phyloP scores from a whole-genome alignment of 2,113 vertebrate genomes.

The Pygoscelis antarcticus region DNA sequence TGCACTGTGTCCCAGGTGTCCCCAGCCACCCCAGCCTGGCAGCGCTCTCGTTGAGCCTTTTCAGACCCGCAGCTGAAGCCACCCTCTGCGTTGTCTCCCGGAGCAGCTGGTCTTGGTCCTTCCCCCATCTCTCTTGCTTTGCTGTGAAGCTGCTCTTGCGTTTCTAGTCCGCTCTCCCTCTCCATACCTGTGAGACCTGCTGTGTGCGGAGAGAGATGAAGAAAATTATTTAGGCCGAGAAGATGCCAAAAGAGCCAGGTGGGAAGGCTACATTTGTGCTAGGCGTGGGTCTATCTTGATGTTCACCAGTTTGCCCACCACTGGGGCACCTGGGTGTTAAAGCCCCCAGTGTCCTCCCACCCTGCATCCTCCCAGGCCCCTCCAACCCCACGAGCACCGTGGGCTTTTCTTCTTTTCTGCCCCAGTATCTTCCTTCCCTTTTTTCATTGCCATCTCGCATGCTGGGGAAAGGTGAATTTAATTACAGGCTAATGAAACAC shows the following conservation, averaged over 20 bases:
- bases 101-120: background rate
- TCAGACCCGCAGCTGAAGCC: background rate
- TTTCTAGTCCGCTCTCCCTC: background rate
- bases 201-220: background rate
- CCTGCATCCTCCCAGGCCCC: background rate
- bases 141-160: background rate
- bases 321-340: background rate
- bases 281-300: background rate
- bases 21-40: background rate
- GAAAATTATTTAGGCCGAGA: rapidly evolving
- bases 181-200: background rate
- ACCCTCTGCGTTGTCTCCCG: background rate
- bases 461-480: background rate
- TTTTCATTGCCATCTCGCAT: background rate
- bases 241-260: background rate
- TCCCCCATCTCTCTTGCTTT: background rate
- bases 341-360: background rate
- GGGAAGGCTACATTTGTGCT: background rate
- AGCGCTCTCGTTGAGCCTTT: background rate
- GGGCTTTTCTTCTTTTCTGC: background rate
- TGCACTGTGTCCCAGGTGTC: background rate
- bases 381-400: background rate
- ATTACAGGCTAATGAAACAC: background rate
- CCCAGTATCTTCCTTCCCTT: background rate
- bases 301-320: background rate